Conservation (phyloP, 2,113 vertebrate genomes). For the Speoplatyrhinus poulsoni region DNA sequence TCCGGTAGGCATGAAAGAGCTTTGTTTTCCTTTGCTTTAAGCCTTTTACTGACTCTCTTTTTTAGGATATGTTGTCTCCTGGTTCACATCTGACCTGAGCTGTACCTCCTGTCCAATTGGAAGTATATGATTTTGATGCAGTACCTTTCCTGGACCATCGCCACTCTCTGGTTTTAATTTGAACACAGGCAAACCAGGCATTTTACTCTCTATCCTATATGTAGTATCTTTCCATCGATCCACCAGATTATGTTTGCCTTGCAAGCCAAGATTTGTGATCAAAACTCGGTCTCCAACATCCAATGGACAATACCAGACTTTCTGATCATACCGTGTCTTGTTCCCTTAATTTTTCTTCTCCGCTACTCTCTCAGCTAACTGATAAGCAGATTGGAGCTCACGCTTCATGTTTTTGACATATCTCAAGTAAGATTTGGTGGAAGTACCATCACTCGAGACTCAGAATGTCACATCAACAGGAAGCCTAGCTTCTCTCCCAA, state of each 20-base stretch:
- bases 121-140: constrained; percentile 25
- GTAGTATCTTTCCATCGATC: constrained; percentile 18
- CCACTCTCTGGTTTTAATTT: constrained; percentile 24
- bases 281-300: constrained; percentile 8
- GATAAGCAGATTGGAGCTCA: constrained; percentile 18
- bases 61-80: neutral
- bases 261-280: constrained; percentile 16
- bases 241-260: constrained; percentile 29
- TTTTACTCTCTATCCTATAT: constrained; percentile 23
- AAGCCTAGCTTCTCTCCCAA: constrained; percentile 26
- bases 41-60: neutral
- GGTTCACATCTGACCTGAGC: constrained; percentile 3
- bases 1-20: neutral
- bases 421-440: constrained; percentile 16
- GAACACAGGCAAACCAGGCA: constrained; percentile 24
- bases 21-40: neutral
- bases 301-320: constrained; percentile 10
- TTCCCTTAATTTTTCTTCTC: constrained; percentile 24
- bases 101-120: constrained; percentile 14
- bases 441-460: constrained; percentile 9
- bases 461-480: constrained; percentile 26
- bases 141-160: constrained; percentile 12
- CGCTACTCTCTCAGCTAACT: constrained; percentile 17
- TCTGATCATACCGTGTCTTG: constrained; percentile 18
- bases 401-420: constrained; percentile 27